Conservation (phyloP, 2,113 vertebrate genomes). For the Aleadryas rufinucha region DNA sequence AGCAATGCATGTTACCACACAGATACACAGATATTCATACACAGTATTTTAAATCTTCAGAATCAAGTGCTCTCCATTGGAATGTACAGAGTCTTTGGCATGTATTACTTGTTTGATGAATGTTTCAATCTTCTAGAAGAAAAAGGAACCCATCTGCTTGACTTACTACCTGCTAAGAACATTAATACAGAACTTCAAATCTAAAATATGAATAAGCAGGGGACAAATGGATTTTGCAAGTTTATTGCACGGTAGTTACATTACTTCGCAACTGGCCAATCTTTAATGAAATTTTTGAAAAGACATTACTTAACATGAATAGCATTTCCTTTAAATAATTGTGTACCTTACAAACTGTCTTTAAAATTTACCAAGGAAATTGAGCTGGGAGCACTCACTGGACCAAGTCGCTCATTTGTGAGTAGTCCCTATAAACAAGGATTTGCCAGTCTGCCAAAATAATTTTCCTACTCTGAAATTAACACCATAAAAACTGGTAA, state of each 20-base stretch:
- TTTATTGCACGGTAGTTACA: constrained; percentile 21
- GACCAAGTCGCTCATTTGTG: background rate
- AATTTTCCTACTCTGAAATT: background rate
- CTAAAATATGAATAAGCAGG: constrained; percentile 22
- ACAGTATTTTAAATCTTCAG: background rate
- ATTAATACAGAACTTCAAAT: background rate
- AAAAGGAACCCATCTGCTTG: constrained; percentile 11
- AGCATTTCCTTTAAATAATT: background rate
- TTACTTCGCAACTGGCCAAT: background rate
- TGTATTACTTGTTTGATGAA: background rate
- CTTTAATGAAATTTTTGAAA: background rate
- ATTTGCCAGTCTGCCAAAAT: background rate
- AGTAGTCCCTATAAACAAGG: background rate
- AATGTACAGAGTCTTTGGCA: background rate
- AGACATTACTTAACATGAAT: background rate
- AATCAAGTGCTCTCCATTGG: background rate
- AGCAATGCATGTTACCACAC: background rate
- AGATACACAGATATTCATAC: background rate
- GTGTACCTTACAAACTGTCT: background rate
- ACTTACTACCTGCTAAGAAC: constrained; percentile 33
- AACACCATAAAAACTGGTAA: background rate
- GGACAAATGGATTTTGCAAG: background rate
- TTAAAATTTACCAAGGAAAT: background rate
- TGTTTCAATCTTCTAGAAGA: constrained; percentile 13
- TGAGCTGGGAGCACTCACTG: background rate